phyloP scores from a whole-genome alignment of 2,888 invertebrate species.

The Lordiphosa andalusiaca region DNA sequence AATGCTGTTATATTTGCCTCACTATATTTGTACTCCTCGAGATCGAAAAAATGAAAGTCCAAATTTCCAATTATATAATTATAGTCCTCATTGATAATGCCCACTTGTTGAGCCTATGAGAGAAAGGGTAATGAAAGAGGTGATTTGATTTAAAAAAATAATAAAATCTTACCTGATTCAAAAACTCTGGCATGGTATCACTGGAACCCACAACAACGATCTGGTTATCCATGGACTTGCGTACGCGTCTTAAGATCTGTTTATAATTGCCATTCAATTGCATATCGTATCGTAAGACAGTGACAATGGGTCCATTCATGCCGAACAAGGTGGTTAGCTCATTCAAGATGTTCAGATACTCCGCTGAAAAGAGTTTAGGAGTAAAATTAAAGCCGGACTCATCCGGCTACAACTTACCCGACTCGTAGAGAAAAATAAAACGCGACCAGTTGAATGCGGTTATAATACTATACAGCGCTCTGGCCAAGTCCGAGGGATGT shows the following conservation, averaged over 20 bases:
- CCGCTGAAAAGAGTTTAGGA: conserved; percentile 48
- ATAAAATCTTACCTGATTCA: too few species aligned
- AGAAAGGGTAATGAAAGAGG: too few species aligned
- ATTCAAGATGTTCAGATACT: conserved; percentile 86
- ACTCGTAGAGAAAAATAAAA: conserved; percentile 87
- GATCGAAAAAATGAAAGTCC: conserved; percentile 85
- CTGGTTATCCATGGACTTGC: conserved; percentile 85
- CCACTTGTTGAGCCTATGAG: conserved; percentile 92
- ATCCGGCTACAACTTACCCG: conserved; percentile 53
- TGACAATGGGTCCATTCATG: conserved; percentile 82
- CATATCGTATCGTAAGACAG: conserved; percentile 84
- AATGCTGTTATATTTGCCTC: conserved; percentile 91
- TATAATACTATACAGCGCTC: conserved; percentile 86
- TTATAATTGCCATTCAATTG: conserved; percentile 86
- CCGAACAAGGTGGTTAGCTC: conserved; percentile 86
- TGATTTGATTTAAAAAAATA: too few species aligned
- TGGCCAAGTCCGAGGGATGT: conserved; percentile 83
- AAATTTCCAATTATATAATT: conserved; percentile 89
- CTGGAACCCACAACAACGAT: conserved; percentile 87
- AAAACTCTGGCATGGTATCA: conserved; percentile 82
- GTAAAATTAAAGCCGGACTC: too few species aligned
- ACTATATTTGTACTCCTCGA: conserved; percentile 88
- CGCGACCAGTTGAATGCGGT: conserved; percentile 88
- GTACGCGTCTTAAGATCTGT: conserved; percentile 85
- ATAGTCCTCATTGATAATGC: conserved; percentile 97